These are phyloP conservation scores for Psammodynastes pulverulentus DNA, from an alignment of 2,113 vertebrate species.

Conservation along the genomic window DNA sequence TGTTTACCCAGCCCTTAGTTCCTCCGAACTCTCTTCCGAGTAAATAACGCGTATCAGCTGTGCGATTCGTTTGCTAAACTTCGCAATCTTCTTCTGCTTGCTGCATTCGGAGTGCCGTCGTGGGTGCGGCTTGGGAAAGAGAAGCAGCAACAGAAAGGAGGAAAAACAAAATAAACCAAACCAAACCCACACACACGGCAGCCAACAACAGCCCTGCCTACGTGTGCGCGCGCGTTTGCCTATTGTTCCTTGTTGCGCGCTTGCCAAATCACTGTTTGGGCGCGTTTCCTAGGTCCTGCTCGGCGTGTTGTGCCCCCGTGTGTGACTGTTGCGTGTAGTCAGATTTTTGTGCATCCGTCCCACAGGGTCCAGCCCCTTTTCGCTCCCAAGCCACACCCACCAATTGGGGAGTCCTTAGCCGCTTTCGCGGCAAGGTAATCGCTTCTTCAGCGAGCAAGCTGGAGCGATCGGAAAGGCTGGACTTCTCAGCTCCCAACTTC, in stretches of 20 bases:
- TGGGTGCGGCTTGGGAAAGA: background rate
- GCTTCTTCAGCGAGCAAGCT: background rate
- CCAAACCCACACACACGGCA: background rate
- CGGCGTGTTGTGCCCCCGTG: background rate
- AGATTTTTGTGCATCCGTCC: background rate
- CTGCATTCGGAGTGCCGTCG: background rate
- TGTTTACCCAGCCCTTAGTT: background rate
- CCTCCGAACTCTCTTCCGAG: background rate
- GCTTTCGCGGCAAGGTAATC: background rate
- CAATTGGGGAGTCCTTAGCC: background rate
- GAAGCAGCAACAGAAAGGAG: background rate
- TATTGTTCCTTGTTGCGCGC: slow-evolving; percentile 15
- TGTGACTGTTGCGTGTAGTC: background rate
- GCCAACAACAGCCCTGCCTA: background rate
- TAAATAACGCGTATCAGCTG: background rate
- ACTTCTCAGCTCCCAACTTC: background rate
- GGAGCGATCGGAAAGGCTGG: background rate
- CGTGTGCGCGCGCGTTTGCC: background rate
- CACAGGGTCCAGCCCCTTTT: background rate
- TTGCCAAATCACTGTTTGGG: background rate
- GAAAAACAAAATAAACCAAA: background rate
- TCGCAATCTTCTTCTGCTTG: background rate
- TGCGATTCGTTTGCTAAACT: background rate
- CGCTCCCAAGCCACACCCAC: background rate
- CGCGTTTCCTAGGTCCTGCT: slow-evolving; percentile 8